Evolutionary conservation across 2,888 invertebrate species (phyloP).

Genomic region (Pandemis heparana): DNA sequence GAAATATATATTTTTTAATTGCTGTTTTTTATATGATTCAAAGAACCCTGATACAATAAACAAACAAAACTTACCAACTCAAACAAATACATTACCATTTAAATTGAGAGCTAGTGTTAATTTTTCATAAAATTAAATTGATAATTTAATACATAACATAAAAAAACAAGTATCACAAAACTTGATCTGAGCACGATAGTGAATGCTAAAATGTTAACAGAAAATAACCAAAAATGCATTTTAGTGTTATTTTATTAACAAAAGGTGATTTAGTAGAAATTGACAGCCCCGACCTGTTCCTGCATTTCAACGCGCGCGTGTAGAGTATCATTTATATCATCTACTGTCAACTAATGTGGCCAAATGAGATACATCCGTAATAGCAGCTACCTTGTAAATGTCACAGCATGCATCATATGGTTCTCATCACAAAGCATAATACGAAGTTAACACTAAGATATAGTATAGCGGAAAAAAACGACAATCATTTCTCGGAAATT

Average conservation of each 20-base stretch:
- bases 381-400: slow-evolving; percentile 21
- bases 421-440: slow-evolving; percentile 1
- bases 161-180: no score
- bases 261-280: neutral
- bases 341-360: slow-evolving; percentile 29
- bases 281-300: neutral
- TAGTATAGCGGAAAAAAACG: neutral
- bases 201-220: no score
- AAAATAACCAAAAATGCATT: no score
- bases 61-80: no score
- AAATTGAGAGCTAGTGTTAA: no score
- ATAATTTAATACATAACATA: no score
- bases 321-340: slow-evolving; percentile 17
- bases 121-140: no score
- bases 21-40: no score
- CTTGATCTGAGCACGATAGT: no score
- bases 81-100: no score
- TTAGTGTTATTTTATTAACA: neutral
- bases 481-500: neutral
- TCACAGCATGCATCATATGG: slow-evolving; percentile 5
- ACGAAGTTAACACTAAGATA: neutral
- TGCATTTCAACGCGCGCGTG: neutral
- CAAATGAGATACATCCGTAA: slow-evolving; percentile 41
- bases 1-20: no score
- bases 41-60: no score